Evolutionary conservation across 2,888 invertebrate genomes (phyloP).

Genomic region (Chrysopilus asiliformis): DNA sequence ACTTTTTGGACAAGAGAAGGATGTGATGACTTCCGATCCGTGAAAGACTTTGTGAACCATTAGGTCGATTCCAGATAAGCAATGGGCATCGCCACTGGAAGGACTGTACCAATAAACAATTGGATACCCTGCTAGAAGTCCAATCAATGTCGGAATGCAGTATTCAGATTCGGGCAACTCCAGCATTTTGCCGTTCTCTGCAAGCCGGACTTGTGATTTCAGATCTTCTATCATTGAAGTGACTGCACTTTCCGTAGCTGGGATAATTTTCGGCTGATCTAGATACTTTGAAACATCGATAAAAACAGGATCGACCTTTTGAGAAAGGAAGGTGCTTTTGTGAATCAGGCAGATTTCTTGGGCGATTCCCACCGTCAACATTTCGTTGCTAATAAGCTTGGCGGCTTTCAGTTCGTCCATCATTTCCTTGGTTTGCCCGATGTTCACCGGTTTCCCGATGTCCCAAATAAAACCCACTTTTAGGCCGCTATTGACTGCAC

Average conservation of each 20-base stretch:
- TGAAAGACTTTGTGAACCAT: conserved; percentile 10
- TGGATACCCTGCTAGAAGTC: conserved; percentile 26
- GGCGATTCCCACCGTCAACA: conserved; percentile 15
- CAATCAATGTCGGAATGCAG: conserved; percentile 24
- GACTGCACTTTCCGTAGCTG: not conserved
- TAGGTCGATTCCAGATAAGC: conserved; percentile 10
- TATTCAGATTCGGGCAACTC: conserved; percentile 12
- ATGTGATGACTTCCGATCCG: conserved; percentile 6
- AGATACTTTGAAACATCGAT: conserved; percentile 15
- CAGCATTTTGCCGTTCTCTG: conserved; percentile 2
- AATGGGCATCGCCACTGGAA: conserved; percentile 8
- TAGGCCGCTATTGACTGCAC: conserved; percentile 17
- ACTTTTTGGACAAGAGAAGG: conserved; percentile 13
- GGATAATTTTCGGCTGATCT: conserved; percentile 10
- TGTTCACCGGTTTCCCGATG: conserved; percentile 14
- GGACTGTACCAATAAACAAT: conserved; percentile 23
- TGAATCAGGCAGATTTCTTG: conserved; percentile 19
- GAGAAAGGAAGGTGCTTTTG: conserved; percentile 10
- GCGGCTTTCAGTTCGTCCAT: conserved; percentile 15
- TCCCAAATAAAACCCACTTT: conserved; percentile 25
- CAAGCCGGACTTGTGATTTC: conserved; percentile 4
- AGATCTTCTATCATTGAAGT: conserved; percentile 6
- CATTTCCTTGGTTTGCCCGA: conserved; percentile 12
- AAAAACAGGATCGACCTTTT: conserved; percentile 8
- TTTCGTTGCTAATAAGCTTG: conserved; percentile 12